These are phyloP conservation scores for Mirounga angustirostris DNA, from an alignment of 2,113 vertebrate species.

Conservation along the genomic window DNA sequence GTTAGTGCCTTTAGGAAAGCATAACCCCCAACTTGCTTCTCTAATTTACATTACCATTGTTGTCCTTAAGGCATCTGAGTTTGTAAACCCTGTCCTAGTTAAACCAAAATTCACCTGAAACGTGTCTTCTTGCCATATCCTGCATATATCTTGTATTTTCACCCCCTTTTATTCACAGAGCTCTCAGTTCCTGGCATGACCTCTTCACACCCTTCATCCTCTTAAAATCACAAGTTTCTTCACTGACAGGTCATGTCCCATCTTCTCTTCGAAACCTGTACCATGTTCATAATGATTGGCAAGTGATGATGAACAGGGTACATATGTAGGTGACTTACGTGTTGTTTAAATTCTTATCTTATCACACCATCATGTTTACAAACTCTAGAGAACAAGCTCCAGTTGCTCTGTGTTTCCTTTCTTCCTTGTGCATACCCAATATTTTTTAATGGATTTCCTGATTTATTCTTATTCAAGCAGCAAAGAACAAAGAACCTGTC, in stretches of 20 bases:
- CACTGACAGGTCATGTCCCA: background rate
- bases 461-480: background rate
- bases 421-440: background rate
- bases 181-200: background rate
- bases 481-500: background rate
- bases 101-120: background rate
- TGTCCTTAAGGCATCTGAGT: background rate
- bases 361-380: background rate
- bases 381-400: background rate
- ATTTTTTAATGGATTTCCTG: background rate
- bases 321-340: background rate
- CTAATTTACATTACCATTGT: background rate
- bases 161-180: background rate
- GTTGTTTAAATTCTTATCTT: background rate
- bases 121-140: background rate
- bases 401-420: background rate
- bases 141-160: background rate
- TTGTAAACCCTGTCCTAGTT: background rate
- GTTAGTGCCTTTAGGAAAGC: background rate
- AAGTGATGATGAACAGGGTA: background rate
- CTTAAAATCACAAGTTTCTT: background rate
- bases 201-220: background rate
- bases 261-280: background rate
- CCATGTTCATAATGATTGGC: background rate
- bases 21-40: background rate